phyloP scores from a whole-genome alignment of 2,797 vertebrate genomes.

The Pipistrellus pygmaeus region DNA sequence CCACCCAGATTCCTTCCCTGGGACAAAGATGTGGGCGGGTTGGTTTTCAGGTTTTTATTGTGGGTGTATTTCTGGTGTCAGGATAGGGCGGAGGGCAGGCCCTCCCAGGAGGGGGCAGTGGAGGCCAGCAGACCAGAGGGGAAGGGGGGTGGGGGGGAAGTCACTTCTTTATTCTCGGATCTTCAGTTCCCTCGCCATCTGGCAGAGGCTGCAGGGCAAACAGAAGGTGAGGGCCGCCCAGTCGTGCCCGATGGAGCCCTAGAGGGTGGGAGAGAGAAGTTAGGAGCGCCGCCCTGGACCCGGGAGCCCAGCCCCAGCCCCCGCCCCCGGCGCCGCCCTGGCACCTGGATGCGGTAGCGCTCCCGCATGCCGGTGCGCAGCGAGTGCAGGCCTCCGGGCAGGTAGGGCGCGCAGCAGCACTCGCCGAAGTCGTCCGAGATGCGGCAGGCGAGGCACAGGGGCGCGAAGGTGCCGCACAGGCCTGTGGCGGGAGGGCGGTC shows the following conservation, averaged over 20 bases:
- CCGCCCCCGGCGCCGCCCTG: fast-evolving
- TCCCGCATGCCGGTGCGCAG: conserved; percentile 85
- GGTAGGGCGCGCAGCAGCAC: conserved; percentile 85
- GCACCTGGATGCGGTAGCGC: conserved; percentile 85
- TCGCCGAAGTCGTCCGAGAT: conserved; percentile 84
- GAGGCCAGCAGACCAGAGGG: not conserved
- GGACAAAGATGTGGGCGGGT: conserved; percentile 61
- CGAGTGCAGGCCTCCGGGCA: conserved; percentile 82
- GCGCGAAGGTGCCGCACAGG: conserved; percentile 80
- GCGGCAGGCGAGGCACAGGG: conserved; percentile 84
- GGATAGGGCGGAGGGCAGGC: conserved; percentile 63
- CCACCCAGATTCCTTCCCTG: conserved; percentile 70
- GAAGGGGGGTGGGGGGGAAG: no score
- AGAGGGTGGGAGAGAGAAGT: conserved; percentile 37
- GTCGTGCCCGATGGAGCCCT: conserved; percentile 84
- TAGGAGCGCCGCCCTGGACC: not conserved
- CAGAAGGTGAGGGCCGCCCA: conserved; percentile 85
- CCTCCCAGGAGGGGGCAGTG: conserved; percentile 7
- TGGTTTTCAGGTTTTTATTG: conserved; percentile 81
- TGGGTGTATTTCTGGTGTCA: conserved; percentile 69
- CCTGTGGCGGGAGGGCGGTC: not conserved
- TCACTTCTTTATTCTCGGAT: conserved; percentile 68
- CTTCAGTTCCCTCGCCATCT: conserved; percentile 84
- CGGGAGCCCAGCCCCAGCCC: not conserved
- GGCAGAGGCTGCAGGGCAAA: conserved; percentile 83